A percentile compares a stretch with the other conserved stretches of the same genome.
Evolutionary conservation across 2,888 invertebrate genomes (phyloP).

Genomic region (Tineola bisselliella): DNA sequence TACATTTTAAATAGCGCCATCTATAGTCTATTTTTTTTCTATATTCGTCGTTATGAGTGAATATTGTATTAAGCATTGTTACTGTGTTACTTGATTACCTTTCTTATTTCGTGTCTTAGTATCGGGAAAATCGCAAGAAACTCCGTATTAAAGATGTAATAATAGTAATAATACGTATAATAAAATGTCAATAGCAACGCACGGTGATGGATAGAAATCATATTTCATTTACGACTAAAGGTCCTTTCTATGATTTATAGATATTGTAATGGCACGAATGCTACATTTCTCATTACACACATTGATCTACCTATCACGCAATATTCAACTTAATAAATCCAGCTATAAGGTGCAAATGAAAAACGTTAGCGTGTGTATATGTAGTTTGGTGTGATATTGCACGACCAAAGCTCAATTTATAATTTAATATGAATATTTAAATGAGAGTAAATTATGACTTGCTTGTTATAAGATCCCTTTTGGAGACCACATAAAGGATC

Average conservation of each 20-base stretch:
- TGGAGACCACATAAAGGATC: no score
- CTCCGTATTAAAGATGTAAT: neutral
- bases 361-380: neutral
- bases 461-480: neutral
- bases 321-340: no score
- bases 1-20: no score
- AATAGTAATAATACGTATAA: neutral
- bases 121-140: neutral
- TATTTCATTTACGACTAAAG: neutral
- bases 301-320: neutral
- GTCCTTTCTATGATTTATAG: slow-evolving; percentile 1
- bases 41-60: no score
- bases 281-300: neutral
- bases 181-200: neutral
- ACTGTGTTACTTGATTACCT: no score
- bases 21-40: no score
- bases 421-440: neutral
- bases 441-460: neutral
- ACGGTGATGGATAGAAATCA: slow-evolving; percentile 6
- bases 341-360: neutral
- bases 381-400: neutral
- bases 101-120: no score
- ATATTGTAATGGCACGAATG: neutral
- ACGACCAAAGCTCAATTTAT: neutral
- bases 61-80: no score